These are phyloP conservation scores for Acanthiza pusilla DNA, from an alignment of 2,797 vertebrate genomes.

Conservation along the genomic window DNA sequence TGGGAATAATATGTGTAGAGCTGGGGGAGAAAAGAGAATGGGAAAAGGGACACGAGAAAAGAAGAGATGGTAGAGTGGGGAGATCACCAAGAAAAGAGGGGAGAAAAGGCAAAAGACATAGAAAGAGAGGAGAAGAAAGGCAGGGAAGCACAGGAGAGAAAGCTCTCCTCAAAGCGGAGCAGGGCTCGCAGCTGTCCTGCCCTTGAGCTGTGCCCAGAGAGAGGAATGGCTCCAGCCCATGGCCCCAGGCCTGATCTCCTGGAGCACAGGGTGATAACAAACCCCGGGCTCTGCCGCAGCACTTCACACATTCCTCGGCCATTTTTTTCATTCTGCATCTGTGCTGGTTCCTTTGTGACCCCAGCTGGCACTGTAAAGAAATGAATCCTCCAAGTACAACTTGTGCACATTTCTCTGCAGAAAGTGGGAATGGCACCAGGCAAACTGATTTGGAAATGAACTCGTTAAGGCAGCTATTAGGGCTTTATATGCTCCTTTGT, in stretches of 20 bases:
- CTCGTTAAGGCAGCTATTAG: conserved; percentile 10
- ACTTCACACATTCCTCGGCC: neutral
- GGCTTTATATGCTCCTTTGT: conserved; percentile 40
- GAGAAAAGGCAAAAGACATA: neutral
- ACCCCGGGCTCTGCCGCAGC: neutral
- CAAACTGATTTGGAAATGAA: conserved; percentile 23
- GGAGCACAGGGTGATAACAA: neutral
- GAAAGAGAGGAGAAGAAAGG: neutral
- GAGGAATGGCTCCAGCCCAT: neutral
- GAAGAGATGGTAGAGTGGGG: neutral
- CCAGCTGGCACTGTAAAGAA: conserved; percentile 9
- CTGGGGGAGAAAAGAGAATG: neutral
- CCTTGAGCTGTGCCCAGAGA: neutral
- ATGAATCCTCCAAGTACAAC: conserved; percentile 35
- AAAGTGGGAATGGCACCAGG: conserved; percentile 35
- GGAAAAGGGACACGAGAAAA: neutral
- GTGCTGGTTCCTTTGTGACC: conserved; percentile 22
- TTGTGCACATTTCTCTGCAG: conserved; percentile 30
- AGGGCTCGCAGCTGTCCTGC: neutral
- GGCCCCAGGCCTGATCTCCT: neutral
- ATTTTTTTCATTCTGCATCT: neutral
- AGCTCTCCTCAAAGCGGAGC: neutral
- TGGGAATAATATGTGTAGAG: fast-evolving
- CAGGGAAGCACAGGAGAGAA: neutral
- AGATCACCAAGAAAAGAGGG: neutral